Base-by-base conservation (phyloP, 2,113 vertebrate species). In the Eurystomus gularis region DNA sequence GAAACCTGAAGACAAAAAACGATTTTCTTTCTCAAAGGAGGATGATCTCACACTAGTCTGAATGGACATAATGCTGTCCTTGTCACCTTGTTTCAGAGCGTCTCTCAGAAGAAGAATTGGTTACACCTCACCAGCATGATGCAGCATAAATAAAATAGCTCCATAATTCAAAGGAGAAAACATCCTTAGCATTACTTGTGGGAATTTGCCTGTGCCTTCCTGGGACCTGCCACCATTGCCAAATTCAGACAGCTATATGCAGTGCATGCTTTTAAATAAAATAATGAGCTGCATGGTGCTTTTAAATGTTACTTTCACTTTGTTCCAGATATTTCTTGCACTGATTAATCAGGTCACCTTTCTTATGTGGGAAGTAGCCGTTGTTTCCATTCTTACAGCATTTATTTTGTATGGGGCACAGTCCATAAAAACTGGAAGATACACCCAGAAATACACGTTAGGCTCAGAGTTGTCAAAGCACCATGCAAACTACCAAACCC, bases 361-460 rank as follows among this genome's bases (percentile, higher is more conserved):
- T 89, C 51, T 29, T 10, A 35, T 0, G 0, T 24, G 33, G 16
- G 19, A 84, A 60, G 11, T 10, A 64, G 26, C 10, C 26, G 19
- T 15, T 70, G 8, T 51, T 84, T n/a, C 42, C 3, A 2, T 31
- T 86, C 40, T 78, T 39, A 65, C 1, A 5, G 8, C 4, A 16
- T 21, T 24, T 73, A 15, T 65, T 61, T 73, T 13, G 1, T 31
- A 18, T 21, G 15, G 13, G 18, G 3, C 3, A 40, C 11, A 49
- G 18, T 51, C 28, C 26, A 9, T 11, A 82, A 62, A 72, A 84
- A 23, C 9, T 24, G 33, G 37, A 42, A 66, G 37, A 40, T 44
- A 6, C 4, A 31, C 49, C 33, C 9, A 5, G 54, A 37, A 24
- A 52, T 11, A 24, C 8, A 21, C 0, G 0, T 31, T 11, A 8